Evolutionary conservation across 2,113 vertebrate species (phyloP).

Genomic region (Budorcas taxicolor): DNA sequence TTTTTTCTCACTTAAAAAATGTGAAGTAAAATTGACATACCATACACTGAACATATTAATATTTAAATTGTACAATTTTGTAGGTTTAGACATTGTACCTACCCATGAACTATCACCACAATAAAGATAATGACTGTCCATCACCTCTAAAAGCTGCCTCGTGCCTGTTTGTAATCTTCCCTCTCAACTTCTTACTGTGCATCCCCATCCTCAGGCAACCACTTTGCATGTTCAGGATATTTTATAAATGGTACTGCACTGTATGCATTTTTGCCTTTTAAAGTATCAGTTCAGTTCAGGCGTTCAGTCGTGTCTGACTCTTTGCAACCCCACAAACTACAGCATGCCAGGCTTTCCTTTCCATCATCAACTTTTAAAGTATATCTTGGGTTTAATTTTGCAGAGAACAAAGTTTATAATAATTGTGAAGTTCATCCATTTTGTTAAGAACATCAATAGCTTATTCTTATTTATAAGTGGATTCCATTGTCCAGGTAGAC

Average conservation of each 20-base stretch:
- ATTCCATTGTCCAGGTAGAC: neutral
- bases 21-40: neutral
- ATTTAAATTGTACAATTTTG: neutral
- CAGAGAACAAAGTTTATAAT: neutral
- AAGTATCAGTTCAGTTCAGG: neutral
- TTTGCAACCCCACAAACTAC: neutral
- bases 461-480: neutral
- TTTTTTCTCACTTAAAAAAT: neutral
- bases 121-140: neutral
- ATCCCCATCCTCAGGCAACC: neutral
- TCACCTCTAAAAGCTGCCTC: neutral
- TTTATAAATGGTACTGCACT: neutral
- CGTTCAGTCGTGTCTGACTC: accelerated
- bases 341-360: neutral
- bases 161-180: neutral
- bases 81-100: neutral
- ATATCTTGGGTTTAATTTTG: neutral
- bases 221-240: neutral
- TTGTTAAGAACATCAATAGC: neutral
- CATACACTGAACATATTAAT: neutral
- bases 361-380: neutral
- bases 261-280: neutral
- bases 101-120: neutral
- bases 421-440: neutral
- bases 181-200: neutral